A percentile compares a stretch with the other conserved stretches of the same genome.
Conservation (phyloP, 2,888 invertebrate genomes). For the Buathra laborator region DNA sequence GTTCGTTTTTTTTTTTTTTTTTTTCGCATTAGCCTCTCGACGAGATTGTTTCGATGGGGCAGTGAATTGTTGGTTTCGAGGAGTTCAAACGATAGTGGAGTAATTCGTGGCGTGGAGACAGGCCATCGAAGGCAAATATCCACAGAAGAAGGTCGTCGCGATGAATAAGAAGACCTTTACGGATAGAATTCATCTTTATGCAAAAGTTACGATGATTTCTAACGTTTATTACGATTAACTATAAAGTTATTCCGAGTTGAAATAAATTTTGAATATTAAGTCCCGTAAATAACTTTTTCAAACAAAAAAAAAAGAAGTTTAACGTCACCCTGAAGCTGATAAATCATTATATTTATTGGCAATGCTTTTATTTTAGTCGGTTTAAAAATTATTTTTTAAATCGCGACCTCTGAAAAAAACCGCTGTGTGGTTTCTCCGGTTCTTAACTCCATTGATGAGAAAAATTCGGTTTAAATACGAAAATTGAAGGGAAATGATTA, state of each 20-base stretch:
- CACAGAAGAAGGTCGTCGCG: neutral
- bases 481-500: neutral
- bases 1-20: neutral
- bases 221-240: neutral
- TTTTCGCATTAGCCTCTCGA: conserved; percentile 3
- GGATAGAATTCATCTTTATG: neutral
- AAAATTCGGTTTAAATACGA: neutral
- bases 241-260: neutral
- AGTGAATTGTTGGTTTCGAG: conserved; percentile 23
- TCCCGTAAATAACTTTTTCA: neutral
- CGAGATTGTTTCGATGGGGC: neutral
- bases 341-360: too few relatives aligned
- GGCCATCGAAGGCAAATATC: neutral
- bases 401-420: too few relatives aligned
- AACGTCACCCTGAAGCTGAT: too few relatives aligned
- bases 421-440: too few relatives aligned
- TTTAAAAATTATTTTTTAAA: too few relatives aligned
- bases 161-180: neutral
- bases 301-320: neutral
- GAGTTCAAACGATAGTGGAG: conserved; percentile 3
- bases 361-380: too few relatives aligned
- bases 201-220: neutral
- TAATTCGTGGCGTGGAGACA: conserved; percentile 16
- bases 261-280: neutral
- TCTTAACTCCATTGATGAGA: too few relatives aligned